A percentile compares a stretch with the other conserved stretches of the same genome.
Conservation (phyloP, 2,113 vertebrate genomes). For the Pluvialis apricaria region DNA sequence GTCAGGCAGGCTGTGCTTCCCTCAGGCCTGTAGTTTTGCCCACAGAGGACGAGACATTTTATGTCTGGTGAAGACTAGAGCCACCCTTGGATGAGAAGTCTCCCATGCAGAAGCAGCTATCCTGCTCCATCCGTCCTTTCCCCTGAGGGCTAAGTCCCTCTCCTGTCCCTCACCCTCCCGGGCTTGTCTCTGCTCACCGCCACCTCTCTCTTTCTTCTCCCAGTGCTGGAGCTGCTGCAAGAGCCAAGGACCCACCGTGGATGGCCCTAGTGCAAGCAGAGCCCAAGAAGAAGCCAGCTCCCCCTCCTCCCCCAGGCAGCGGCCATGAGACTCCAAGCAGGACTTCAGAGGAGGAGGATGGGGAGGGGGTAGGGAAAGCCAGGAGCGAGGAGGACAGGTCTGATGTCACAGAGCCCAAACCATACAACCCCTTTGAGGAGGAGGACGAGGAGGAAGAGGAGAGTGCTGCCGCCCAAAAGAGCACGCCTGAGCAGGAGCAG, state of each 20-base stretch:
- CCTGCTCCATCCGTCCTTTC: background rate
- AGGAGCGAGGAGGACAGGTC: background rate
- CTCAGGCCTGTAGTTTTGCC: background rate
- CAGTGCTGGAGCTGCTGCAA: slow-evolving; percentile 60
- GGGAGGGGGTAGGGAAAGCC: background rate
- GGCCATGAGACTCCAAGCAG: background rate
- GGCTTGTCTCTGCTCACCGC: background rate
- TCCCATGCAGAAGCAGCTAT: too few relatives aligned
- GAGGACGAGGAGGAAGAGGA: slow-evolving; percentile 70
- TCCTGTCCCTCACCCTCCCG: background rate
- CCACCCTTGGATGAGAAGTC: background rate
- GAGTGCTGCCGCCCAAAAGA: background rate
- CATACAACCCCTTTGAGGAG: slow-evolving; percentile 91
- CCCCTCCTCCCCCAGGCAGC: slow-evolving; percentile 69
- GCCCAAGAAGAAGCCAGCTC: slow-evolving; percentile 88
- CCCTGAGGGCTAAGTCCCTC: background rate
- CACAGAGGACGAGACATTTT: background rate
- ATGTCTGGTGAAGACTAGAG: background rate
- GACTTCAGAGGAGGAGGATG: slow-evolving; percentile 22
- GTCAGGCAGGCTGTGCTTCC: background rate
- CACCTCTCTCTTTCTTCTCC: background rate
- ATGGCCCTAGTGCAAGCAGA: slow-evolving; percentile 90
- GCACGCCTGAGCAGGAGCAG: background rate
- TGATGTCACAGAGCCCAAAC: slow-evolving; percentile 59
- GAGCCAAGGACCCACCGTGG: slow-evolving; percentile 94